Evolutionary conservation across 2,113 vertebrate genomes (phyloP).

Genomic region (Vulpes lagopus): DNA sequence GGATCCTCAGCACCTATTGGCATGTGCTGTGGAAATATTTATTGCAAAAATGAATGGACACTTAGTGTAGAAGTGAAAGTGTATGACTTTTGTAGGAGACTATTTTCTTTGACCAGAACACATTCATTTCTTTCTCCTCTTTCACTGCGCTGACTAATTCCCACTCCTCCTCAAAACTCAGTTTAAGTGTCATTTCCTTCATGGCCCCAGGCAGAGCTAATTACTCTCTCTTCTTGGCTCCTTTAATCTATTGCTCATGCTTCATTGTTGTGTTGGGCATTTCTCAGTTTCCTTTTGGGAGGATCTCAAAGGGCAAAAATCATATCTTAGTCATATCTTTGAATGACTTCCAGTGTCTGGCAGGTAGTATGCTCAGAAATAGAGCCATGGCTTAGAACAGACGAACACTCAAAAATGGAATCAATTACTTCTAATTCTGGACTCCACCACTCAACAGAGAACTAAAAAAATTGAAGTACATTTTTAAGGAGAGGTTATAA

Average conservation of each 20-base stretch:
- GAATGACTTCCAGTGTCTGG: constrained; percentile 60
- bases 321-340: constrained; percentile 50
- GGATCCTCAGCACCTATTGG: not conserved
- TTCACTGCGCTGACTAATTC: not conserved
- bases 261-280: constrained; percentile 50
- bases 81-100: not conserved
- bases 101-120: constrained; percentile 39
- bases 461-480: constrained; percentile 34
- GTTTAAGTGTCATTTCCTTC: constrained; percentile 35
- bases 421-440: constrained; percentile 58
- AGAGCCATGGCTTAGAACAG: constrained; percentile 9
- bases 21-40: not conserved
- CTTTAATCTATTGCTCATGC: not conserved
- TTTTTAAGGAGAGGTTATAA: constrained; percentile 53
- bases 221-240: constrained; percentile 4
- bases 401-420: not conserved
- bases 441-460: not conserved
- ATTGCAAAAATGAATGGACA: not conserved
- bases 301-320: constrained; percentile 59
- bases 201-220: not conserved
- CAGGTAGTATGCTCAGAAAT: constrained; percentile 44
- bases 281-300: constrained; percentile 60
- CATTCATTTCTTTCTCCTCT: not conserved
- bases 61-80: not conserved
- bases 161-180: constrained; percentile 19